Conservation (phyloP, 1,140 invertebrate species). For the Drosophila littoralis region DNA sequence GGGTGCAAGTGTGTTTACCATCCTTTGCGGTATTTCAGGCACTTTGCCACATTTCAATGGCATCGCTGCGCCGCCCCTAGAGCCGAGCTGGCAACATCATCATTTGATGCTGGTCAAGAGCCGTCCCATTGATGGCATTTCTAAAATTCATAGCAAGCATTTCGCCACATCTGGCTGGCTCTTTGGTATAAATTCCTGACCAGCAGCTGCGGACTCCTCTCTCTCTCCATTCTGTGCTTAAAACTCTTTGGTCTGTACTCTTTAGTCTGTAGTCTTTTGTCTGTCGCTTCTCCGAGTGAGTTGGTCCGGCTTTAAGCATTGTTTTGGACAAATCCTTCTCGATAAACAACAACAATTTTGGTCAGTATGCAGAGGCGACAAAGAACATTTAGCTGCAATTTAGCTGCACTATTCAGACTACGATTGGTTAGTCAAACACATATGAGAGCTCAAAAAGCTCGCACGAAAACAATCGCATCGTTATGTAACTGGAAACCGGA, state of each 20-base stretch:
- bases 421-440: constrained; percentile 30
- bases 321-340: not conserved
- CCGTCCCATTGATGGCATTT: constrained; percentile 32
- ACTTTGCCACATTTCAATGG: constrained; percentile 42
- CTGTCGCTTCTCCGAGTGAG: constrained; percentile 5
- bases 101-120: constrained; percentile 26
- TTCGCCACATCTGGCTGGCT: constrained; percentile 43
- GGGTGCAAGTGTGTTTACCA: not conserved
- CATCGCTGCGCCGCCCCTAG: constrained; percentile 30
- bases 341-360: not conserved
- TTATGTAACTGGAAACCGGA: not conserved
- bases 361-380: constrained; percentile 11
- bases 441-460: not conserved
- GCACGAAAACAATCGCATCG: not conserved
- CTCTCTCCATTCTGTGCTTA: not conserved
- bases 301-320: constrained; percentile 4
- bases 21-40: constrained; percentile 38
- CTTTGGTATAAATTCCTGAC: constrained; percentile 32
- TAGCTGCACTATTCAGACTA: constrained; percentile 28
- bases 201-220: not conserved
- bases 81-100: constrained; percentile 34
- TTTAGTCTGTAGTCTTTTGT: not conserved
- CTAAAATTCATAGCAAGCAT: constrained; percentile 41
- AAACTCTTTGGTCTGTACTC: not conserved
- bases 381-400: constrained; percentile 24